Evolutionary conservation across 2,888 invertebrate genomes (phyloP), one percentile per base, ranked within the genome.

Genomic region (Drosophila differens): DNA sequence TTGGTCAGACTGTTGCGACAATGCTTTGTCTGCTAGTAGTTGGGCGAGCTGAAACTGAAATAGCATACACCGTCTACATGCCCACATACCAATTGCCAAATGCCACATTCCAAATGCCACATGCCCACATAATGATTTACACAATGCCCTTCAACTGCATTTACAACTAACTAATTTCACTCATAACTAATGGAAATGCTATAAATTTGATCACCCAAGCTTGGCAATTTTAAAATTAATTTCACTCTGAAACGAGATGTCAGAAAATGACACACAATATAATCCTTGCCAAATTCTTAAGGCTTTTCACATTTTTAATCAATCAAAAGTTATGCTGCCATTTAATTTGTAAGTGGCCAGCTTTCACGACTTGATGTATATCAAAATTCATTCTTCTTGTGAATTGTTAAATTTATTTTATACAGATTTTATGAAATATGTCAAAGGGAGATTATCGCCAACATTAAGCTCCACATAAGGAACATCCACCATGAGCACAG

Each of bases 1-100:
- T 14, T 33, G 37, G 64, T 44, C 52, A n/a, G 32, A 16, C 54
- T 22, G 65, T 9, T 52, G 32, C 33, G 28, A 41, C 52, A 52
- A 44, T 52, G 47, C 54, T 55, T n/a, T 54, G 57, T 39, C 49
- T 44, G 35, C 54, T 39, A 16, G 41, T 10, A 59, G n/a, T 28
- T 30, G 25, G n/a, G 25, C 33, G 33, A 22, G 19, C 22, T 47
- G 16, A 1, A 37, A 41, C 19, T 14, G 22, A 22, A 22, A 51
- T 47, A 52, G 7, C 53, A 57, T 28, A 33, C n/a, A 10, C 41
- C n/a, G 5, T 10, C 41, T 22, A 32, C 35, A 35, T 35, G 35
- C 4, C 37, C 16, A 16, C 16, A 39, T 9, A 12, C 12, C 35
- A 35, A 14, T 9, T 35, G 9, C 39, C 39, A 39, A 19, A 39